Evolutionary conservation across 2,888 invertebrate genomes (phyloP), one percentile per base, ranked within the genome.

Genomic region (Asteroscopus sphinx): DNA sequence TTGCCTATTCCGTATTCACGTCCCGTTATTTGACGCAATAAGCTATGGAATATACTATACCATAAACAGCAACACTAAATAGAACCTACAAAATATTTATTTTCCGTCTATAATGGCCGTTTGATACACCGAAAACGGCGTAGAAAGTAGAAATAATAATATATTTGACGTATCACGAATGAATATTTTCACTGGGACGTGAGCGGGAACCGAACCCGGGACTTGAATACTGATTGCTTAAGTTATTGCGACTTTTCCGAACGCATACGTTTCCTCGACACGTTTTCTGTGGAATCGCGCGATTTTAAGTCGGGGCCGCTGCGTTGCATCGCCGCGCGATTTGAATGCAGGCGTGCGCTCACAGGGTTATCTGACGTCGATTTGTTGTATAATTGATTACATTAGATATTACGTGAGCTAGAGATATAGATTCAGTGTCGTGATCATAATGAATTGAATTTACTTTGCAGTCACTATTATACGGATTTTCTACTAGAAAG

Each of bases 141-240:
- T 88, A 90, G 93, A 93, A 93, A 93, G 93, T 86, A 74, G 61
- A 70, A 76, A 81, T 85, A 86, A 86, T 89, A 90, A 82, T 80
- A 85, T 80, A 86, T 87, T 88, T 86, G 85, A 86, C 77, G 77
- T 81, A 77, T 80, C 83, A 85, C 83, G 81, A 83, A 82, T 82
- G 83, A 82, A 87, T 85, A 90, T 92, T 90, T 89, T 89, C 84
- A 85, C 84, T 65, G 76, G 78, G 76, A 90, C 91, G 90, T 91
- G 89, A 87, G 81, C 87, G 79, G 90, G 87, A 84, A 81, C 78
- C 81, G 75, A 86, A 87, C 80, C 82, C 64, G 40, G 81, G 83
- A 70, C 82, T 57, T 84, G 92, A 86, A 93, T 92, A 91, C 89
- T 90, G 87, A 91, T 89, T 67, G 74, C 26, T 74, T 77, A 67